Conservation (phyloP, 2,797 vertebrate genomes). For the Malacoctenus gilli region DNA sequence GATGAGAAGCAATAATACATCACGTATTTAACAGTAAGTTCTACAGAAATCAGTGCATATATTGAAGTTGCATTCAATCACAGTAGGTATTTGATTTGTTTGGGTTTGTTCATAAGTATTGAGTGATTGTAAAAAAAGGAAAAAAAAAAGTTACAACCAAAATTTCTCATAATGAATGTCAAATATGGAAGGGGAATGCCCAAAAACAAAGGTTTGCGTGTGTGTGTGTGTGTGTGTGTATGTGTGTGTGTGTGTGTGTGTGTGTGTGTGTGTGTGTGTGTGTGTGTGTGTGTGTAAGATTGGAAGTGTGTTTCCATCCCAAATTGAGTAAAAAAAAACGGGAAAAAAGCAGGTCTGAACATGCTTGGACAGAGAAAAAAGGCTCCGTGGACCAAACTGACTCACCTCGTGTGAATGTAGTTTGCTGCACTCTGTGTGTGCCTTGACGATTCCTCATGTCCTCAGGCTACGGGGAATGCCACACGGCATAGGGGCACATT, state of each 20-base stretch:
- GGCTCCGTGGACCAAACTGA: slow-evolving; percentile 43
- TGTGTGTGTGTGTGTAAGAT: slow-evolving; percentile 5
- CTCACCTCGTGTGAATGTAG: slow-evolving; percentile 43
- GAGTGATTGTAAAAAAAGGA: too few species aligned
- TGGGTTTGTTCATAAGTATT: too few species aligned
- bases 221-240: slow-evolving; percentile 5
- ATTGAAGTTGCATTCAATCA: too few species aligned
- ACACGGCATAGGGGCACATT: slow-evolving; percentile 65
- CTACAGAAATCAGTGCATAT: too few species aligned
- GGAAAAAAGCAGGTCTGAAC: slow-evolving; percentile 42
- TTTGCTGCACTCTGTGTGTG: slow-evolving; percentile 32
- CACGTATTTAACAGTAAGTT: too few species aligned
- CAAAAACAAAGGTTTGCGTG: slow-evolving; percentile 27
- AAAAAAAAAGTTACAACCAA: too few species aligned
- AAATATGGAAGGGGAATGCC: slow-evolving; percentile 45
- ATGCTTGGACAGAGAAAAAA: slow-evolving; percentile 36
- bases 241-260: slow-evolving; percentile 9
- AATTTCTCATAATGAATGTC: slow-evolving; percentile 23
- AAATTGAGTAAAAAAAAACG: slow-evolving; percentile 15
- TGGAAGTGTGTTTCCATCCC: slow-evolving; percentile 25
- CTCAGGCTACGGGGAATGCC: slow-evolving; percentile 57
- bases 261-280: too few species aligned
- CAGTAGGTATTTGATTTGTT: too few species aligned
- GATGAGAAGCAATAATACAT: too few species aligned
- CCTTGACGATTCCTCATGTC: slow-evolving; percentile 48